Base-by-base conservation (phyloP, 1,140 invertebrate species). In the Tribolium castaneum region DNA sequence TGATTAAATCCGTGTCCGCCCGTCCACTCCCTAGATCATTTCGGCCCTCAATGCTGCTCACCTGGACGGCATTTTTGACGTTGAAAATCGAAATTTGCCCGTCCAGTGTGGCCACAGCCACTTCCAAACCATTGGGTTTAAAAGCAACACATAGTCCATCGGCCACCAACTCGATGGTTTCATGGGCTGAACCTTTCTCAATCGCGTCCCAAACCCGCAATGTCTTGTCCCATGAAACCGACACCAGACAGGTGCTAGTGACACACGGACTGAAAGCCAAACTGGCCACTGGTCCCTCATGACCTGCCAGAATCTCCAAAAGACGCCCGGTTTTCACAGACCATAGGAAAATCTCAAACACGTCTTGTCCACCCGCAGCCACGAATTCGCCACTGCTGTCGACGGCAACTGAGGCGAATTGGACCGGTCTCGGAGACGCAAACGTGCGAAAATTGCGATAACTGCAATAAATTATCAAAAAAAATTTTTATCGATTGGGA, bases 401-500 rank as follows among this genome's bases (percentile, higher is more conserved):
- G 6, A 99, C 86, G 1, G 97, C 92, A 1, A 99, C 89, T 85
- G 95, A 97, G n/a, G 93, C 92, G 87, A 99, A 98, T 87, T 99
- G 98, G 0, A 95, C 95, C 0, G 96, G 94, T 79, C 92, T 89
- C 0, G 97, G 96, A 0, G 96, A 95, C 0, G 97, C 97, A 70
- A 99, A 93, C 0, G 98, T 99, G 78, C 96, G 92, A 88, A 99
- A 99, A 87, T 99, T 99, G 71, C 98, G 94, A 88, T 99, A 99
- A 78, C 95, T 94, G 22, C 34, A 80, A 82, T 10, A 78, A 74
- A 14, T 80, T 19, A 73, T 54, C 49, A 19, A 59, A 70, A 13
- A 56, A 56, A 45, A 4, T 39, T 30, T 19, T 19, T 19, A 1
- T 19, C 16, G 5, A 30, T 30, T 30, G 25, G 25, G 5, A 30